Evolutionary conservation across 2,113 vertebrate species (phyloP).

Genomic region (Okapia johnstoni): DNA sequence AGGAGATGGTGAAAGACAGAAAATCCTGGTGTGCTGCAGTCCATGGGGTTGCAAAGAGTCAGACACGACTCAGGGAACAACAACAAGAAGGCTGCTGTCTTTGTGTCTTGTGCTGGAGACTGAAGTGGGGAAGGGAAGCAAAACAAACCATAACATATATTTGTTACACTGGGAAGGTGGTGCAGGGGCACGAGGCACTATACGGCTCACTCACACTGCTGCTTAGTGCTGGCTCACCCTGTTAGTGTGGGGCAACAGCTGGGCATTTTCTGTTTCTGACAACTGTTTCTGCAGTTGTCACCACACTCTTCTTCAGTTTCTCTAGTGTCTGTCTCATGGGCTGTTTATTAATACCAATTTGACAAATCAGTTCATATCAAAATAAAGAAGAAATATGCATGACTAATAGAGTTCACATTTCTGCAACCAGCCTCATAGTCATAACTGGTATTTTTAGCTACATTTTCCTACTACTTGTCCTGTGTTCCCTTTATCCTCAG

Average conservation of each 20-base stretch:
- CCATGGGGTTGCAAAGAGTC: neutral
- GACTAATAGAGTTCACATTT: neutral
- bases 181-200: rapidly evolving
- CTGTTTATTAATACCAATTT: neutral
- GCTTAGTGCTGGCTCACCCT: neutral
- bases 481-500: neutral
- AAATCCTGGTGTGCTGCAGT: neutral
- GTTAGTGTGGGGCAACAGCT: neutral
- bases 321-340: neutral
- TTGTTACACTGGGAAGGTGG: neutral
- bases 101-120: neutral
- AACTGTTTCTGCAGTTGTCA: neutral
- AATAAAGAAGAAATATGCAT: neutral
- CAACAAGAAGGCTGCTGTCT: neutral
- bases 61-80: neutral
- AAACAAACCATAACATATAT: rapidly evolving
- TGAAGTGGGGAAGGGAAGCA: neutral
- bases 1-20: neutral
- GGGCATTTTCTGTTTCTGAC: neutral
- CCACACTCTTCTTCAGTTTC: neutral
- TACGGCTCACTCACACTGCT: too few relatives aligned
- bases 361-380: neutral
- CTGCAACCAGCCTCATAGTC: neutral
- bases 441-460: neutral
- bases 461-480: neutral